Percentiles rank a stretch among this genome's conserved stretches.
These are phyloP conservation scores for Clarias fuscus DNA, from an alignment of 2,797 vertebrate genomes.

Conservation along the genomic window DNA sequence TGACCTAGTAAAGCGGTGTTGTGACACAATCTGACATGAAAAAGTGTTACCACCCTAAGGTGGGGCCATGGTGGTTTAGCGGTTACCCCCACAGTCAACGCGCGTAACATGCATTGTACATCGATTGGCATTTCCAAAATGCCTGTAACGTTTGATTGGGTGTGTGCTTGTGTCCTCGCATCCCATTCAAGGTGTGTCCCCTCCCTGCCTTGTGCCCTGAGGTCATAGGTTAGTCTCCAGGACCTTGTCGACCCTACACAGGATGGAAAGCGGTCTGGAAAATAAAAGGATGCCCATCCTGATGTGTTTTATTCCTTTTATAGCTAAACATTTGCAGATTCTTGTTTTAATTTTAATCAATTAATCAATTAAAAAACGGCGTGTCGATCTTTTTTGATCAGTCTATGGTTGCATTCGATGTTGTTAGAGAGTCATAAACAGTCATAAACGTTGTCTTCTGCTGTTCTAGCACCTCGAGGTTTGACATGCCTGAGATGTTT, in stretches of 20 bases:
- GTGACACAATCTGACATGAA: background rate
- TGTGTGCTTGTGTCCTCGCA: no score
- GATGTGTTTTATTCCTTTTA: background rate
- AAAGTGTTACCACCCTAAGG: no score
- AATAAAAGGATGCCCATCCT: no score
- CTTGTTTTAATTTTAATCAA: background rate
- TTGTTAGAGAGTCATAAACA: background rate
- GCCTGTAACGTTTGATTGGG: no score
- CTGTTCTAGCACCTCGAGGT: background rate
- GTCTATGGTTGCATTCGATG: background rate
- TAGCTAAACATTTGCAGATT: background rate
- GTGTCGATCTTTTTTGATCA: background rate
- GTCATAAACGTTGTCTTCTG: background rate
- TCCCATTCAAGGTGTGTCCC: no score
- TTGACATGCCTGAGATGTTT: background rate
- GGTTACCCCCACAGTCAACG: no score
- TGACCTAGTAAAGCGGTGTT: background rate
- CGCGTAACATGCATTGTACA: no score
- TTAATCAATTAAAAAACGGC: background rate
- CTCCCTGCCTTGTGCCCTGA: no score
- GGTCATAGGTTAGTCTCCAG: no score
- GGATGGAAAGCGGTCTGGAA: no score
- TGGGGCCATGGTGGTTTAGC: background rate
- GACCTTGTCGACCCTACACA: no score
- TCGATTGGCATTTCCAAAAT: no score